Conservation (phyloP, 2,113 vertebrate species). For the Chloebia gouldiae region DNA sequence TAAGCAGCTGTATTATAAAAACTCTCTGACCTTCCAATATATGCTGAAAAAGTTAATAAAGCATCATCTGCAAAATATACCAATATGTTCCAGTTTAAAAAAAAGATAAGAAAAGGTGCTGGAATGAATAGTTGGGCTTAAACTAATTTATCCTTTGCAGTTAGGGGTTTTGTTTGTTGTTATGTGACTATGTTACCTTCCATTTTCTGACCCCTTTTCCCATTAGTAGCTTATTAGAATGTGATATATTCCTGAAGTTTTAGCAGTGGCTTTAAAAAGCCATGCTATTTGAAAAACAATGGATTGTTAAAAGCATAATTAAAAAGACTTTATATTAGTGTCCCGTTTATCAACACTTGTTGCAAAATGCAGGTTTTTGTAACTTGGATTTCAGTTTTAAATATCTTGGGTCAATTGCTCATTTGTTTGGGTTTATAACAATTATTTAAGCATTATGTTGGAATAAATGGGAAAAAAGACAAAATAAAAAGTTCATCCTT, state of each 20-base stretch:
- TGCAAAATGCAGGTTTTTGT: slow-evolving; percentile 45
- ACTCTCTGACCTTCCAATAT: slow-evolving; percentile 10
- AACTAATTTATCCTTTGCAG: background rate
- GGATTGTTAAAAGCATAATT: slow-evolving; percentile 14
- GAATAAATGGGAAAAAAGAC: slow-evolving; percentile 54
- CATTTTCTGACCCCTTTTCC: background rate
- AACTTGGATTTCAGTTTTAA: slow-evolving; percentile 46
- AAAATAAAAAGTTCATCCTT: slow-evolving; percentile 60
- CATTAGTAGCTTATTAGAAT: background rate
- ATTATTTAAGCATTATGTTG: slow-evolving; percentile 44
- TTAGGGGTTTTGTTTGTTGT: slow-evolving; percentile 35
- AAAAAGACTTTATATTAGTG: background rate
- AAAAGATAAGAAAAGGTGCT: background rate
- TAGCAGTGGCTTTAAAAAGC: slow-evolving; percentile 54
- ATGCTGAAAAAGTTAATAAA: slow-evolving; percentile 56
- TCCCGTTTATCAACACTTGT: slow-evolving; percentile 26
- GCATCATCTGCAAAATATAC: background rate
- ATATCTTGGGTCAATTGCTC: slow-evolving; percentile 10
- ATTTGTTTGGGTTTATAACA: slow-evolving; percentile 41
- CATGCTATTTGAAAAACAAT: background rate
- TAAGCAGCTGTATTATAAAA: slow-evolving; percentile 49
- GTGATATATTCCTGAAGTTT: background rate
- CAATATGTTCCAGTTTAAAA: background rate
- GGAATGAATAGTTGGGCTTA: background rate
- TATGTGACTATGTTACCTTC: slow-evolving; percentile 31